A percentile compares a stretch with the other conserved stretches of the same genome.
phyloP scores from a whole-genome alignment of 1,140 invertebrate species.

The Megalonaias nervosa region DNA sequence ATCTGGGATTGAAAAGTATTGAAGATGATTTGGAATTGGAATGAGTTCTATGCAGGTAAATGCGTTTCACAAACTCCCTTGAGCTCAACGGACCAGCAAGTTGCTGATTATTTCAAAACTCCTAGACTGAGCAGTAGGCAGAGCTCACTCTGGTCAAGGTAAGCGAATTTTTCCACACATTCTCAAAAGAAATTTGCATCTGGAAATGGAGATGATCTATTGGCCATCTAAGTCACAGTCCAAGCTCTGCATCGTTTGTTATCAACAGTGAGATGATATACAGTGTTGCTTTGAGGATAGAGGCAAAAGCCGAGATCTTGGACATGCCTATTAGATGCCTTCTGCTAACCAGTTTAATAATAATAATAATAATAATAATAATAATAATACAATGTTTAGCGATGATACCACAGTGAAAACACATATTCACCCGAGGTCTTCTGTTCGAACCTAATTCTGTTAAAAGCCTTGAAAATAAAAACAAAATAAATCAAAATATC shows the following conservation, averaged over 20 bases:
- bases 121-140: constrained; percentile 50
- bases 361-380: too few species aligned
- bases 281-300: constrained; percentile 59
- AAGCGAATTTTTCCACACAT: constrained; percentile 63
- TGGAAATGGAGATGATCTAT: constrained; percentile 30
- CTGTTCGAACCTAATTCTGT: too few species aligned
- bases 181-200: constrained; percentile 39
- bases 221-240: constrained; percentile 42
- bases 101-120: constrained; percentile 47
- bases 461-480: neutral
- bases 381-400: too few species aligned
- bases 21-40: constrained; percentile 34
- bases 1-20: constrained; percentile 36
- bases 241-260: constrained; percentile 41
- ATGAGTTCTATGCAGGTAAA: constrained; percentile 18
- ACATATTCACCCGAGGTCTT: too few species aligned
- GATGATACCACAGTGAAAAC: too few species aligned
- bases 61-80: constrained; percentile 11
- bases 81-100: constrained; percentile 41
- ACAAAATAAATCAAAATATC: neutral
- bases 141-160: constrained; percentile 62
- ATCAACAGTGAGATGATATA: constrained; percentile 48
- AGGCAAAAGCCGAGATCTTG: constrained; percentile 72
- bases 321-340: constrained; percentile 73
- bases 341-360: constrained; percentile 61